A percentile compares a stretch with the other conserved stretches of the same genome.
These are phyloP conservation scores for Recurvirostra avosetta DNA, from an alignment of 2,113 vertebrate genomes.

Conservation along the genomic window DNA sequence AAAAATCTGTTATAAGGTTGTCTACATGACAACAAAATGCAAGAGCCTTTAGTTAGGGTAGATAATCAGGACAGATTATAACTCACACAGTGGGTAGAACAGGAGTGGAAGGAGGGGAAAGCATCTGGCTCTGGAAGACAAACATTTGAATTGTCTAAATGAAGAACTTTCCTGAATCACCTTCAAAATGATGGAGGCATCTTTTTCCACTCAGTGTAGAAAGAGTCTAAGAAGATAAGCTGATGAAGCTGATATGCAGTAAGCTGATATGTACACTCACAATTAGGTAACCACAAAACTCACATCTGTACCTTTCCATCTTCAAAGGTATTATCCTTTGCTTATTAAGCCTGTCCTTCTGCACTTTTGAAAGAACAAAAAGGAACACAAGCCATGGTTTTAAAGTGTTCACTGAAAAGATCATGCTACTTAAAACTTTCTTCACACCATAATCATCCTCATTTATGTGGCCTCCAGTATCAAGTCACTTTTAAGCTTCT, in stretches of 20 bases:
- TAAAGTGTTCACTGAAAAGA: background rate
- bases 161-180: background rate
- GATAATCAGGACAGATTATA: background rate
- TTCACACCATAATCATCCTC: background rate
- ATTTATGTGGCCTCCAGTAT: background rate
- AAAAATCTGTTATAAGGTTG: background rate
- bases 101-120: background rate
- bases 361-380: background rate
- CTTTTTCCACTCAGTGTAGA: background rate
- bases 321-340: background rate
- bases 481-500: background rate
- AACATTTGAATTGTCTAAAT: background rate
- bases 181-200: background rate
- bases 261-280: background rate
- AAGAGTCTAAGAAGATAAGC: background rate
- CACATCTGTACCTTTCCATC: background rate
- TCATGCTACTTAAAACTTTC: background rate
- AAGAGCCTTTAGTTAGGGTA: background rate
- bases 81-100: background rate
- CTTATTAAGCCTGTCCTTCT: background rate
- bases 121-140: background rate
- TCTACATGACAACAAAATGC: rapidly evolving
- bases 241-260: background rate
- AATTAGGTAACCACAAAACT: background rate
- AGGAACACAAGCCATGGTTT: background rate